phyloP scores from a whole-genome alignment of 1,140 invertebrate species.

The Adoxophyes honmai region DNA sequence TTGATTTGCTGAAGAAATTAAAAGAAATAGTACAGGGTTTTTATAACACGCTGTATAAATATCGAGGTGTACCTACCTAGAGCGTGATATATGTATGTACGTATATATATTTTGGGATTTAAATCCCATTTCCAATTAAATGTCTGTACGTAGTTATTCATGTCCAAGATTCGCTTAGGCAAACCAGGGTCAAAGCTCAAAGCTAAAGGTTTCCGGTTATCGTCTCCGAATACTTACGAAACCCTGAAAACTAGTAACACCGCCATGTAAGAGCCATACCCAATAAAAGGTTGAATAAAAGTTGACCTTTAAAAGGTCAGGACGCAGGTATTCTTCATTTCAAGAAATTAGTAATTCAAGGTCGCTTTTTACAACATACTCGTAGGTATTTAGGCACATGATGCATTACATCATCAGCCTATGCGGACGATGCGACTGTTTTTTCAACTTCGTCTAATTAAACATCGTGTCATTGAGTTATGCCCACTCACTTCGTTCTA shows the following conservation, averaged over 20 bases:
- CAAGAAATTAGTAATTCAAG: constrained; percentile 68
- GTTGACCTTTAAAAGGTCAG: constrained; percentile 70
- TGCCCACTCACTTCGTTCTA: constrained; percentile 9
- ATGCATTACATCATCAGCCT: background rate
- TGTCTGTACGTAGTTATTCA: too few relatives aligned
- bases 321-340: constrained; percentile 41
- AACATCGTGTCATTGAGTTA: constrained; percentile 15
- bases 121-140: too few relatives aligned
- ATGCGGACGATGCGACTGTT: constrained; percentile 30
- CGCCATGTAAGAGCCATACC: constrained; percentile 42
- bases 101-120: too few relatives aligned
- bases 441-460: constrained; percentile 24
- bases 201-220: background rate
- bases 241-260: constrained; percentile 27
- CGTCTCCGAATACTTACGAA: background rate
- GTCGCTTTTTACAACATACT: constrained; percentile 37
- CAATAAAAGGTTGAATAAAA: constrained; percentile 69
- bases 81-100: too few relatives aligned
- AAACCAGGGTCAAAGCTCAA: constrained; percentile 8
- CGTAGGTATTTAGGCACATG: constrained; percentile 13
- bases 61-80: too few relatives aligned
- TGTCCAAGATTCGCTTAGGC: background rate
- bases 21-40: too few relatives aligned
- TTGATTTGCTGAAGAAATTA: too few relatives aligned
- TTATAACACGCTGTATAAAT: too few relatives aligned